phyloP scores from a whole-genome alignment of 1,140 invertebrate genomes.

The Zaprionus capensis region DNA sequence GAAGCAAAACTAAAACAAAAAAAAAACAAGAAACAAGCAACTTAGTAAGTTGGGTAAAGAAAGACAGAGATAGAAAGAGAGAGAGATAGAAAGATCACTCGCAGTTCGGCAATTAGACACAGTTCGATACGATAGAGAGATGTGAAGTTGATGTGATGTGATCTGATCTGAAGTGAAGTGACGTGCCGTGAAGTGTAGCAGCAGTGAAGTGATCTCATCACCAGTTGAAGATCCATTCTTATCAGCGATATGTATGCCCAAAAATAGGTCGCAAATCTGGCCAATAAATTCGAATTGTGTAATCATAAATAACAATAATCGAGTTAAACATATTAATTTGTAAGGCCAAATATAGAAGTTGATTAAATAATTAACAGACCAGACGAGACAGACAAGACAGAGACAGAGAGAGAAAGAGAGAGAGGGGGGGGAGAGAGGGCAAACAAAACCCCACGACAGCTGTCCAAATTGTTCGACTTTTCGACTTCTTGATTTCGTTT shows the following conservation, averaged over 20 bases:
- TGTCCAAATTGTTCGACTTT: conserved; percentile 44
- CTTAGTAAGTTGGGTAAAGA: conserved; percentile 20
- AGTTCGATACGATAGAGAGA: not conserved
- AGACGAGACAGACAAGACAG: conserved; percentile 4
- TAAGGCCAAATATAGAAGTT: conserved; percentile 73
- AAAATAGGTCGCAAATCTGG: conserved; percentile 42
- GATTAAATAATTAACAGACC: conserved; percentile 66
- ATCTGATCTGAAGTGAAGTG: not conserved
- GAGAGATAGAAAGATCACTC: no score
- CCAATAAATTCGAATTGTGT: conserved; percentile 43
- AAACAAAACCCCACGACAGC: conserved; percentile 36
- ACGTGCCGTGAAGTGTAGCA: conserved; percentile 24
- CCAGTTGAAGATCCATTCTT: conserved; percentile 4
- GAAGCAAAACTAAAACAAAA: not conserved
- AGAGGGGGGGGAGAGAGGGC: conserved; percentile 22
- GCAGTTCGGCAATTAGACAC: conserved; percentile 1
- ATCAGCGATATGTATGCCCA: conserved; percentile 34
- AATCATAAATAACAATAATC: conserved; percentile 47
- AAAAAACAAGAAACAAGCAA: conserved; percentile 17
- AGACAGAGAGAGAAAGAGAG: not conserved
- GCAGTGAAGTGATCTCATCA: conserved; percentile 46
- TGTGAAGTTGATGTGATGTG: not conserved
- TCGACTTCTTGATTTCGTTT: conserved; percentile 5
- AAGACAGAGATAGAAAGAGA: no score
- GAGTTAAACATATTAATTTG: conserved; percentile 64